Percentiles rank a stretch among this genome's conserved stretches.
Evolutionary conservation across 2,888 invertebrate genomes (phyloP).

Genomic region (Andrena marginata): DNA sequence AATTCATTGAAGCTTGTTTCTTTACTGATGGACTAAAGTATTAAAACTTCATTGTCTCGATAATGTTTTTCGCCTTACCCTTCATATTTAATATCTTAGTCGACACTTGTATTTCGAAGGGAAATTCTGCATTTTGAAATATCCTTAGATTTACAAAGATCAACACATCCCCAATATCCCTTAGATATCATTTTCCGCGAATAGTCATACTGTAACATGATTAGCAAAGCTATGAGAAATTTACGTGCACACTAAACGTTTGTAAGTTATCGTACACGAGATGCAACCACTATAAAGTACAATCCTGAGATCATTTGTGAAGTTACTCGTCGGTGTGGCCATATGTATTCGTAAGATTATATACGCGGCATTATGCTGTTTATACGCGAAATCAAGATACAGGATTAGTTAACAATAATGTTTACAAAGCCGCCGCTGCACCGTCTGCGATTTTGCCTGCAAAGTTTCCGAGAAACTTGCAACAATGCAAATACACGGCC

Average conservation of each 20-base stretch:
- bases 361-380: background rate
- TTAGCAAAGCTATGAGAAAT: background rate
- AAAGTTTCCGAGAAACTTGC: slow-evolving; percentile 2
- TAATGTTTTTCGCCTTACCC: too few species aligned
- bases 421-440: background rate
- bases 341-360: background rate
- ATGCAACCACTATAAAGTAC: background rate
- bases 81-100: too few species aligned
- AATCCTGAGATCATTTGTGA: background rate
- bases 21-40: too few species aligned
- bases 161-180: too few species aligned
- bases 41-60: too few species aligned
- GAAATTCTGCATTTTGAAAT: too few species aligned
- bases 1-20: too few species aligned
- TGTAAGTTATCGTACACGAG: background rate
- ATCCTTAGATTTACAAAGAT: too few species aligned
- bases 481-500: background rate
- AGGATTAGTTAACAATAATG: slow-evolving; percentile 7
- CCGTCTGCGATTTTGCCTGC: background rate
- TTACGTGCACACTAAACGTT: background rate
- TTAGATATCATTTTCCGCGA: too few species aligned
- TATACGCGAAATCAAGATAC: background rate
- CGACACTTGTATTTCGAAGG: too few species aligned
- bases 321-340: background rate
- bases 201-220: too few species aligned